Percentiles rank a stretch among this genome's conserved stretches.
These are phyloP conservation scores for Salminus brasiliensis DNA, from an alignment of 2,113 vertebrate genomes.

Conservation along the genomic window DNA sequence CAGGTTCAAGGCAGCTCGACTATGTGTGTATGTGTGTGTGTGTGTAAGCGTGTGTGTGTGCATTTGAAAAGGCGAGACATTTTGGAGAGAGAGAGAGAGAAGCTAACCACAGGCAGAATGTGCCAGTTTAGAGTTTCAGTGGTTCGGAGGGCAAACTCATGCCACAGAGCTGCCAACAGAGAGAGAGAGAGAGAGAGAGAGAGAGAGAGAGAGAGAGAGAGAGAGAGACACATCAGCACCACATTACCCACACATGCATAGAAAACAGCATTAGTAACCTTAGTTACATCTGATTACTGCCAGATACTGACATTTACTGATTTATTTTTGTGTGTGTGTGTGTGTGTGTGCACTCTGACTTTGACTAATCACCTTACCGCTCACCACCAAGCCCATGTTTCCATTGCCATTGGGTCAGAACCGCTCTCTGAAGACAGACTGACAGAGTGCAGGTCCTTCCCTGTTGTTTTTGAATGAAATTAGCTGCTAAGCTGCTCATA, in stretches of 20 bases:
- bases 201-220: constrained; percentile 50
- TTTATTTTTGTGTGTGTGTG: background rate
- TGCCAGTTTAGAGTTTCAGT: constrained; percentile 60
- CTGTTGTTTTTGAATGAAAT: constrained; percentile 24
- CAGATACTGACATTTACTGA: background rate
- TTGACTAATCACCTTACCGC: background rate
- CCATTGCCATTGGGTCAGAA: background rate
- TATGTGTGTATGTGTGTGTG: too few species aligned
- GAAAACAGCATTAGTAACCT: constrained; percentile 3
- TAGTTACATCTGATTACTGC: background rate
- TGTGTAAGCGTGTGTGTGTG: constrained; percentile 10
- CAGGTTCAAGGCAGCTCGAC: constrained; percentile 3
- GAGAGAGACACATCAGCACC: too few species aligned
- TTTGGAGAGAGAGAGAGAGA: constrained; percentile 6
- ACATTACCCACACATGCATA: constrained; percentile 23
- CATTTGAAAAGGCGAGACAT: background rate
- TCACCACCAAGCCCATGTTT: background rate
- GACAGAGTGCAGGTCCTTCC: constrained; percentile 40
- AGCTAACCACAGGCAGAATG: constrained; percentile 58
- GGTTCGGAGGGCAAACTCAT: constrained; percentile 53
- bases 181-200: constrained; percentile 9
- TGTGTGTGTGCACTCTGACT: constrained; percentile 2
- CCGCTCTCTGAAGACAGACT: background rate
- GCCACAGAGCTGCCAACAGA: constrained; percentile 37
- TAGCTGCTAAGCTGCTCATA: background rate